Base-by-base conservation (phyloP, 64 coral and sea anemone species). In the Pocillopora verrucosa region DNA sequence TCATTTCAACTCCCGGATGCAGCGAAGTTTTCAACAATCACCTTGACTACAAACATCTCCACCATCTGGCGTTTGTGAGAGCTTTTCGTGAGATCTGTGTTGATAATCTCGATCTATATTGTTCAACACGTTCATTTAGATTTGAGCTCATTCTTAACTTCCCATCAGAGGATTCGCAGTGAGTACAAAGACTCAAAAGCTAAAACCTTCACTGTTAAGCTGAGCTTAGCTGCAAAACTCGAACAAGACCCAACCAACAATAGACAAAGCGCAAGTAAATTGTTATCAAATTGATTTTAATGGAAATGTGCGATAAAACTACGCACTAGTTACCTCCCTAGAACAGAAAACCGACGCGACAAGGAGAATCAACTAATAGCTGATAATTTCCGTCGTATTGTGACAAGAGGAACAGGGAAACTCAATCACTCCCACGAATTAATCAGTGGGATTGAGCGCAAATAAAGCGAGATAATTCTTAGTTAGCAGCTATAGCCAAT, bases 381-480 rank as follows among this genome's bases (percentile, higher is more conserved):
- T 41, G 26, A 26, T 72, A 85, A 85, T 85, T 85, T 85, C 82
- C 82, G 82, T 72, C 17, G 19, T 72, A 24, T 85, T 85, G 64
- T 51, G 62, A 17, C 37, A 35, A 57, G 65, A 56, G 68, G 36
- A 85, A 26, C 57, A 11, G 45, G 62, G 65, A 72, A 60, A 56
- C 64, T 56, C 12, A 24, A 56, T 26, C 19, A 67, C 82, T 85
- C 82, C 82, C 64, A 85, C 64, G 82, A 45, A 16, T 24, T 70
- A 72, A 72, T 72, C 65, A 85, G 34, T 85, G 20, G 72, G 38
- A 85, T 85, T 68, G 22, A 57, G 64, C 24, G 45, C 64, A 57
- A 85, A 85, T 85, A 38, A 85, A 16, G 36, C 22, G 38, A 85
- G 22, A 4, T 65, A 13, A 72, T 72, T 85, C 82, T 85, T 85